phyloP scores from a whole-genome alignment of 2,113 vertebrate species.

The Perognathus longimembris region DNA sequence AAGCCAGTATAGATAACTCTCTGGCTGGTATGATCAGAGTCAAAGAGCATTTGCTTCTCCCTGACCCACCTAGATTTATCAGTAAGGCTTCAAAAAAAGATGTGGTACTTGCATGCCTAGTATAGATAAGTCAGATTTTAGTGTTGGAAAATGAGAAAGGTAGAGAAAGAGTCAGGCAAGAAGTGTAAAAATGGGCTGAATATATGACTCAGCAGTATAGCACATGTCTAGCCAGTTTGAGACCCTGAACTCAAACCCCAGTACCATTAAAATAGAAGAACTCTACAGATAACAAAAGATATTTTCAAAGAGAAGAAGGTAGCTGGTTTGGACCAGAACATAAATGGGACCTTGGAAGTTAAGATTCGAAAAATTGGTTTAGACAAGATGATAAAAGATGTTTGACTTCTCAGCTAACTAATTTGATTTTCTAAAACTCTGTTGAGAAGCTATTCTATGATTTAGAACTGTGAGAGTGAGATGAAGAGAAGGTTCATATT shows the following conservation, averaged over 20 bases:
- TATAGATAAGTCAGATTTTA: neutral
- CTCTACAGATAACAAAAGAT: too few relatives aligned
- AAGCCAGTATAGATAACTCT: neutral
- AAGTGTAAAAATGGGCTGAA: neutral
- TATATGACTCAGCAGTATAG: too few relatives aligned
- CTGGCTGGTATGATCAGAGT: neutral
- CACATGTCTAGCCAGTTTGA: too few relatives aligned
- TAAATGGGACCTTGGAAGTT: neutral
- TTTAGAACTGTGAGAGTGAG: neutral
- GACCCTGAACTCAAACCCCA: too few relatives aligned
- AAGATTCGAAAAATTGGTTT: neutral
- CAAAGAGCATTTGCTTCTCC: neutral
- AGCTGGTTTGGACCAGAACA: neutral
- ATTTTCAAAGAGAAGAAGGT: neutral
- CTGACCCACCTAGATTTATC: neutral
- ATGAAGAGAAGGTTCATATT: neutral
- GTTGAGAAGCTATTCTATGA: neutral
- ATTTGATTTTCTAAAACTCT: constrained; percentile 12
- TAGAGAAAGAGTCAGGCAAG: neutral
- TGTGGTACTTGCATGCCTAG: neutral
- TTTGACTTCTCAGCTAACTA: constrained; percentile 27
- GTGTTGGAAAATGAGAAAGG: neutral
- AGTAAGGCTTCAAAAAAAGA: neutral
- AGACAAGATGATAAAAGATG: neutral
- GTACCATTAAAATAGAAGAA: too few relatives aligned